Evolutionary conservation across 2,113 vertebrate species (phyloP), one percentile per base, ranked within the genome.

Genomic region (Nanorana parkeri): DNA sequence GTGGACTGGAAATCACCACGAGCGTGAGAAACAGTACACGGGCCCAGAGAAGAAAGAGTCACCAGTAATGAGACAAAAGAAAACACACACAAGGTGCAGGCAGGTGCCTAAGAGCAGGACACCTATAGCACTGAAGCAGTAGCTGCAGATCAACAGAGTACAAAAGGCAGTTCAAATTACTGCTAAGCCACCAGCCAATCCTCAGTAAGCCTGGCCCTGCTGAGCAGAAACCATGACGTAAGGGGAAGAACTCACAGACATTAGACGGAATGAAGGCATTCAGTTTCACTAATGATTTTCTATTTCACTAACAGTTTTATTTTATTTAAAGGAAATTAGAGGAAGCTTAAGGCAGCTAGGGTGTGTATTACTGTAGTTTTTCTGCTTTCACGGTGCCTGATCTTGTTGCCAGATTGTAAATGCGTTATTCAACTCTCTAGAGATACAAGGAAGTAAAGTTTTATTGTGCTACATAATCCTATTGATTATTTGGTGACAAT

Each of bases 101-200:
- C 93, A 93, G 93, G 92, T 94, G 92, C 86, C 86, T 86, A 0
- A 68, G 80, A 0, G 19, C 11, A 2, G 86, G 72, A 66, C 87
- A 89, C 90, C 88, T 87, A 66, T 86, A 0, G 84, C 26, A 1
- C 84, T 17, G 23, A 90, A 15, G 81, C 69, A 77, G 56, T 85
- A 61, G 85, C 78, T 28, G 52, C 71, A 51, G 87, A 85, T 69
- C 81, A 55, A 86, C 86, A 77, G 28, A 74, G 69, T 61, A 83
- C 83, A 82, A 84, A 81, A 87, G 85, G 87, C 90, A 85, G 93
- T 89, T 94, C 90, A 66, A 87, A 92, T 94, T 92, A 93, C 94
- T 84, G 88, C 91, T 88, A 86, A 90, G 88, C 89, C 87, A 79
- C 89, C 86, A 83, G 81, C 94, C 93, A 93, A 93, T 94, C 89